Conservation (phyloP, 2,113 vertebrate genomes). For the Elanoides forficatus region DNA sequence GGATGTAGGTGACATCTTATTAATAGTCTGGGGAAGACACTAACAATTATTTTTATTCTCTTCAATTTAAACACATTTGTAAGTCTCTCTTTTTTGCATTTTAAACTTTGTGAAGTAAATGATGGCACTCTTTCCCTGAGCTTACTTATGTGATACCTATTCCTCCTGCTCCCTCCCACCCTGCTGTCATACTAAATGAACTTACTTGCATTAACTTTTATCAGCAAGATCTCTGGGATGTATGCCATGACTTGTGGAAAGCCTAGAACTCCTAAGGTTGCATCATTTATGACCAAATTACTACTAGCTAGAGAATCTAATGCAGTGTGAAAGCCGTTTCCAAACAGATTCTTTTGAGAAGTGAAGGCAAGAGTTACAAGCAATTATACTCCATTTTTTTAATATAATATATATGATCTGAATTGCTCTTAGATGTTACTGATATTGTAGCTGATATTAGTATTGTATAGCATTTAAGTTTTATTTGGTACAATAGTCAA, state of each 20-base stretch:
- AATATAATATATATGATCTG: not conserved
- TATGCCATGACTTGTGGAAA: not conserved
- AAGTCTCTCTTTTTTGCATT: not conserved
- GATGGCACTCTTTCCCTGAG: not conserved
- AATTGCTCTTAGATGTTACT: not conserved
- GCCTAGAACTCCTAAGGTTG: not conserved
- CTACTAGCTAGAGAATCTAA: not conserved
- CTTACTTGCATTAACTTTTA: not conserved
- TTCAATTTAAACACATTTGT: not conserved
- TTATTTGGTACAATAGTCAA: not conserved
- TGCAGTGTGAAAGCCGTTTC: not conserved
- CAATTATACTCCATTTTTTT: not conserved
- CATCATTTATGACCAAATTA: not conserved
- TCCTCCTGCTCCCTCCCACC: not conserved
- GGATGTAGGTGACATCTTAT: slow-evolving; percentile 93
- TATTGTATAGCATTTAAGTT: not conserved
- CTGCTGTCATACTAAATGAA: not conserved
- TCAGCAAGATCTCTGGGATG: not conserved
- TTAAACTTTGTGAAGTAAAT: not conserved
- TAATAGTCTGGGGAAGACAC: slow-evolving; percentile 74
- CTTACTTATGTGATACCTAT: not conserved
- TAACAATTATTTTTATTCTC: not conserved
- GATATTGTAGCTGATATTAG: not conserved
- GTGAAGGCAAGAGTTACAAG: not conserved
- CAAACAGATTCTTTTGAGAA: not conserved